A percentile compares a stretch with the other conserved stretches of the same genome.
Evolutionary conservation across 2,113 vertebrate genomes (phyloP).

Genomic region (human (Homo sapiens)): DNA sequence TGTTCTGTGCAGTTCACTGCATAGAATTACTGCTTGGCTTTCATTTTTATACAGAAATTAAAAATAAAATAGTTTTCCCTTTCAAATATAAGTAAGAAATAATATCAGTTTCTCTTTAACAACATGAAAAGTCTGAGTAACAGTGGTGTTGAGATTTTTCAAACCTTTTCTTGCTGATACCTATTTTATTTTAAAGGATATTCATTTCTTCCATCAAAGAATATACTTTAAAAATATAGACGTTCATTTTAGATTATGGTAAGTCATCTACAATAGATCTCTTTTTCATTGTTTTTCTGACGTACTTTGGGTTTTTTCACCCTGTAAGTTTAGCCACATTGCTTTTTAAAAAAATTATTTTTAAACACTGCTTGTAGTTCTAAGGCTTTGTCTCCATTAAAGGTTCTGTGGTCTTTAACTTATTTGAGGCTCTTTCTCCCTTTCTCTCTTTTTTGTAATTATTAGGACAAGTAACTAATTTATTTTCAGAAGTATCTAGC

Average conservation of each 20-base stretch:
- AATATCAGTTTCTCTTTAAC: neutral
- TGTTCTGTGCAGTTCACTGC: neutral
- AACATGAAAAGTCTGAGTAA: neutral
- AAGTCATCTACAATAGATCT: neutral
- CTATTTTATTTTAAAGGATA: neutral
- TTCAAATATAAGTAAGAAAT: constrained; percentile 14
- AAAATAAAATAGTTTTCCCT: constrained; percentile 43
- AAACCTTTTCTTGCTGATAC: neutral
- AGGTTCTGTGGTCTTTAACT: neutral
- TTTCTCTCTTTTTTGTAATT: neutral
- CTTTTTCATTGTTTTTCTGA: neutral
- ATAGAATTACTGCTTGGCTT: neutral
- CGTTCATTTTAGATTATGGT: neutral
- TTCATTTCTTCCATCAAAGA: neutral
- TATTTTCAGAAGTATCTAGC: neutral
- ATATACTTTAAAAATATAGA: neutral
- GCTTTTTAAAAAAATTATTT: neutral
- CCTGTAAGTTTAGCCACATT: neutral
- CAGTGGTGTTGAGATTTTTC: neutral
- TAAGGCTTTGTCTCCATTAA: neutral
- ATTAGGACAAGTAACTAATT: neutral
- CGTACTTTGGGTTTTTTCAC: neutral
- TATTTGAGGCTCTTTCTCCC: neutral
- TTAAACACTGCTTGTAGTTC: neutral
- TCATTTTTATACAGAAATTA: neutral